Evolutionary conservation across 2,113 vertebrate species (phyloP), one percentile per base, ranked within the genome.

Genomic region (Aldabrachelys gigantea): DNA sequence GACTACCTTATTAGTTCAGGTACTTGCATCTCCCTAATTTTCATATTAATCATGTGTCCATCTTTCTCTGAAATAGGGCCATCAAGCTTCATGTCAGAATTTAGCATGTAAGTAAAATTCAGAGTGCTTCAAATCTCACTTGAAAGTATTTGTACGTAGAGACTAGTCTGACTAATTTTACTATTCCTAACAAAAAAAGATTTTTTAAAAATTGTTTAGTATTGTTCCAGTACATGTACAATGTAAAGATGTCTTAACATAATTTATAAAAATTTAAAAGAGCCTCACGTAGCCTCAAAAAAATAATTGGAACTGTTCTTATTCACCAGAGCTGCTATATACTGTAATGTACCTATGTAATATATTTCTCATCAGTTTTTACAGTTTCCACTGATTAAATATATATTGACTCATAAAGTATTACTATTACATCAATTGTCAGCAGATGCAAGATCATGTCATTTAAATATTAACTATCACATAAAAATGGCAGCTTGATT

Each of bases 1-100:
- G 98, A 98, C 98, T 98, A 99, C 98, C 99, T 99, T 99, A 99
- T 99, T 99, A 99, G 99, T 99, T 99, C 99, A 99, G 99, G 99
- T 99, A 99, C 98, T 99, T 99, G 99, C 99, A 96, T 99, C 98
- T 98, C 98, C 98, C 98, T 99, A 99, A 99, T 99, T 99, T 99
- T 99, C 98, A 99, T 99, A 99, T 99, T 99, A 99, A 99, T 99
- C 99, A 99, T 98, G 97, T 98, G 98, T 98, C 98, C 98, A 98
- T 98, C 98, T 99, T 98, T 96, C 97, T 98, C 98, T 97, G 98
- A 98, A 98, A 98, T 98, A 98, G 98, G 98, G 97, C 97, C 92
- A 98, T 98, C 96, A 98, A 98, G 98, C 97, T 98, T 98, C 98
- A 98, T 94, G 98, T 98, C 98, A 98, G 98, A 98, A 98, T 98